Conservation (phyloP, 2,113 vertebrate genomes). For the Tylochromis polylepis region DNA sequence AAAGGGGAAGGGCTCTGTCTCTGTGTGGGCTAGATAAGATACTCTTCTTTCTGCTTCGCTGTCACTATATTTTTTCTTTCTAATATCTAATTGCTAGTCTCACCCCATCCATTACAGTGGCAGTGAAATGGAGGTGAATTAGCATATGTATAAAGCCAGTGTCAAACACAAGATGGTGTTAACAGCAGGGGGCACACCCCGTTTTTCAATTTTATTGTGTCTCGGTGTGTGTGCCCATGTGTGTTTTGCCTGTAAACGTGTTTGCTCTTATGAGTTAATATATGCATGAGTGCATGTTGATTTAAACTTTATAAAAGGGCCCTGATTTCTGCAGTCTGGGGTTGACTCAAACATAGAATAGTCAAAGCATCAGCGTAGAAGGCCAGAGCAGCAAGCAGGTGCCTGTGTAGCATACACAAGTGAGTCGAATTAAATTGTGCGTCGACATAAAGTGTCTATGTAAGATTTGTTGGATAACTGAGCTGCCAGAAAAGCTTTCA, state of each 20-base stretch:
- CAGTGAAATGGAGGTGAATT: conserved; percentile 57
- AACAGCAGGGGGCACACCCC: conserved; percentile 52
- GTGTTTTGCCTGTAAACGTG: not conserved
- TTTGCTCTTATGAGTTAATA: not conserved
- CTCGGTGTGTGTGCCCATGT: not conserved
- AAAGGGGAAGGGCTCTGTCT: not conserved
- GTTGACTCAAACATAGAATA: not conserved
- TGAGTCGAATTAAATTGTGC: not conserved
- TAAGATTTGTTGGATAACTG: not conserved
- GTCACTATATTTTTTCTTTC: conserved; percentile 3
- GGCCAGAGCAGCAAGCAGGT: not conserved
- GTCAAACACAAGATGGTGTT: conserved; percentile 65
- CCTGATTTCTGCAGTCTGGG: not conserved
- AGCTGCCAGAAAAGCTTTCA: not conserved
- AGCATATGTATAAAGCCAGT: conserved; percentile 62
- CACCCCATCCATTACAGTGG: conserved; percentile 55
- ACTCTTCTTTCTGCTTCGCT: not conserved
- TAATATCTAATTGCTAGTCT: conserved; percentile 48
- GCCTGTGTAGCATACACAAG: not conserved
- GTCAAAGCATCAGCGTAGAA: not conserved
- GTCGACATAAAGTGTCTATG: not conserved
- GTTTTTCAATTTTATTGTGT: conserved; percentile 27
- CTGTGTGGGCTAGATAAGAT: conserved; percentile 23
- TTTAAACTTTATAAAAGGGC: not conserved
- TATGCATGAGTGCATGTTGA: conserved; percentile 10